Base-by-base conservation (phyloP, 2,888 invertebrate species). In the Ormyrus labotus region DNA sequence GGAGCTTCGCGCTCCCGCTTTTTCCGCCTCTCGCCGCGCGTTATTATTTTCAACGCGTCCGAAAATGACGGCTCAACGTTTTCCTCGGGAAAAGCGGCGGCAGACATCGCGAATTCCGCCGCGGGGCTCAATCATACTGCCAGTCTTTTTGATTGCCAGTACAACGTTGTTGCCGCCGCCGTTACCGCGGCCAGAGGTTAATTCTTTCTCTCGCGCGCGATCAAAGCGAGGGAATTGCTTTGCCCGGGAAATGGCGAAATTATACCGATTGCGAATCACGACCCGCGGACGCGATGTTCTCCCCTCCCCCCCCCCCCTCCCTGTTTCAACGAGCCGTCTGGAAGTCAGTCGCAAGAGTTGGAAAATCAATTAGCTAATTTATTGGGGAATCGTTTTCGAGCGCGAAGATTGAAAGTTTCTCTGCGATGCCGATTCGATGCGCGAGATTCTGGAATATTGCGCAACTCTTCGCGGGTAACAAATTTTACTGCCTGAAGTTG, bases 81-180 rank as follows among this genome's bases (percentile, higher is more conserved):
- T 57, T 57, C 48, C 34, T n/a, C 64, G 64, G 50, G 78, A 53
- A 67, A 65, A 51, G 65, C 65, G 1, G 19, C 19, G 19, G 13
- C 57, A 47, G 57, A 63, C 63, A 57, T 55, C 45, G 75, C 64
- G 70, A 57, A 68, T 70, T 57, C 10, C 48, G 73, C 78, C 73
- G 67, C 61, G 72, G 68, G 78, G 78, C 68, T 73, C 73, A 78
- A 73, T 73, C 78, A 78, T 72, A 47, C 78, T 78, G 78, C 73
- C 78, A 78, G 78, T 78, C 78, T 78, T 78, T 78, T 78, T 73
- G 78, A 78, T 78, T 73, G 73, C 61, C 67, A 65, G 70, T 57
- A 51, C 53, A 50, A 45, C 58, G 9, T 7, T 47, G 11, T 55
- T 19, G 19, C 19, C 19, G 48, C 19, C 9, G 19, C 48, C 48